Evolutionary conservation across 2,797 vertebrate species (phyloP), one percentile per base, ranked within the genome.

Genomic region (Lutjanus argentimaculatus): DNA sequence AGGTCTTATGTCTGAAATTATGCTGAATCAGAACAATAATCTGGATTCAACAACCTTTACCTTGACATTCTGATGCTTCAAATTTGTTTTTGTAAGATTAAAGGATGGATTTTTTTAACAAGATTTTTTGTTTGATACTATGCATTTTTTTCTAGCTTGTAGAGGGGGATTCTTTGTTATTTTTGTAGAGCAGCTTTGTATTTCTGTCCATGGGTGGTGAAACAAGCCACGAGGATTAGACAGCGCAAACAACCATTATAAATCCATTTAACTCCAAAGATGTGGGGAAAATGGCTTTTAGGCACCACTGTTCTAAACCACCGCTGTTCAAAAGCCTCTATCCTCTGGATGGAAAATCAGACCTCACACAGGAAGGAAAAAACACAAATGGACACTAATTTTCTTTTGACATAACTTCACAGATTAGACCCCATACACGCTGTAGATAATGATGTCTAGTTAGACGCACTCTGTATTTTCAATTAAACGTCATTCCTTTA

Each of bases 181-280:
- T 48, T 74, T 52, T 42, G 46, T 42, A 70, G 19, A 16, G 30
- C 9, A 53, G 21, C 9, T 65, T 67, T 75, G 69, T 68, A 67
- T 87, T 91, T 75, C 73, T 71, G 69, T 67, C 77, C 62, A 57
- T 52, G 67, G 78, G 68, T 82, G 66, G 59, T 84, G 12, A 82
- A 86, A 87, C 58, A 67, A 82, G 75, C 78, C 65, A 43, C 77
- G 79, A 57, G 74, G 79, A 90, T 87, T 83, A 85, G 79, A 72
- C 75, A 48, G 67, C 51, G 79, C 77, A 93, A 91, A 90, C 85
- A 91, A 66, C 79, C 83, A 91, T 90, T 90, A 91, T 81, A 90
- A 92, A 92, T 58, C 78, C 86, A 91, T 92, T 92, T 85, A 74
- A 53, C 77, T 76, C 67, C 55, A 74, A 56, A 79, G 62, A 76